Conservation (phyloP, 2,797 vertebrate species). For the Rachycentron canadum region DNA sequence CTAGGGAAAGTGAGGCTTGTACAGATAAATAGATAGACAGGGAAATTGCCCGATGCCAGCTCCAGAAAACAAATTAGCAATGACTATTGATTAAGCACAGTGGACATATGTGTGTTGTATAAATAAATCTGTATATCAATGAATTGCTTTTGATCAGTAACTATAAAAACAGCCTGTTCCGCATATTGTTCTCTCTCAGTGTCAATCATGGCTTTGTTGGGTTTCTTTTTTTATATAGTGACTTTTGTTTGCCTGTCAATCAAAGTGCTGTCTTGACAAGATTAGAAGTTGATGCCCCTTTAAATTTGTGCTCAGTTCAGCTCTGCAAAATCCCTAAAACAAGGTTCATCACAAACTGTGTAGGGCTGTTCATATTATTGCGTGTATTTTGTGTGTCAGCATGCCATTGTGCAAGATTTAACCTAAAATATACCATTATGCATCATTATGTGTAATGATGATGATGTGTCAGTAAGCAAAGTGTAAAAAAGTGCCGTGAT, state of each 20-base stretch:
- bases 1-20: conserved; percentile 11
- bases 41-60: conserved; percentile 30
- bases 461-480: too few species aligned
- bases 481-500: too few species aligned
- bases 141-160: conserved; percentile 42
- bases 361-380: background rate
- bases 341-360: background rate
- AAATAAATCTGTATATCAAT: conserved; percentile 29
- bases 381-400: background rate
- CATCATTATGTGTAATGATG: too few species aligned
- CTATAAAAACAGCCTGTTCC: conserved; percentile 28
- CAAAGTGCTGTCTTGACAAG: conserved; percentile 1
- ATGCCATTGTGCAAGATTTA: background rate
- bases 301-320: conserved; percentile 1
- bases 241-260: conserved; percentile 12
- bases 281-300: background rate
- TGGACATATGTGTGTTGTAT: conserved; percentile 33
- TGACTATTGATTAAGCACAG: conserved; percentile 19
- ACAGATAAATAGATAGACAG: conserved; percentile 34
- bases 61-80: conserved; percentile 40
- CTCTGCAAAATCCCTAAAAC: background rate
- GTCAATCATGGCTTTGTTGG: conserved; percentile 29
- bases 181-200: conserved; percentile 12
- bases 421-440: background rate
- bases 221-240: conserved; percentile 1